Evolutionary conservation across 2,113 vertebrate genomes (phyloP), one percentile per base, ranked within the genome.

Genomic region (Copsychus sechellarum): DNA sequence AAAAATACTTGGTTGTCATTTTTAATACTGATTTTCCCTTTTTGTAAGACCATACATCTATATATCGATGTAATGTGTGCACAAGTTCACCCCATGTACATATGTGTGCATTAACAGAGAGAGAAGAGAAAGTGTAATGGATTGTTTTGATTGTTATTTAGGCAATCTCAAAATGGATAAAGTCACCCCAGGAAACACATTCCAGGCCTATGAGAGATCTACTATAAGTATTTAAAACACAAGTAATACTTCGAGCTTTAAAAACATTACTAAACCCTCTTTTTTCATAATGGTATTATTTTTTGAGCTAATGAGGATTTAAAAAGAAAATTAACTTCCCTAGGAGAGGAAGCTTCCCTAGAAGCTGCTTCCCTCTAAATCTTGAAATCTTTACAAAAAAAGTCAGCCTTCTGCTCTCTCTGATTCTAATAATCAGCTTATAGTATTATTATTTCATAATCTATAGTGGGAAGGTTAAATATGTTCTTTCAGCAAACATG

Each of bases 281-380:
- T 69, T 95, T 86, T 81, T 45, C n/a, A 57, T 76, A 80, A 86
- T 77, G 7, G 20, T 78, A 83, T 85, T 83, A 87, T 79, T 97
- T 95, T 95, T 92, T 56, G 83, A 88, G 54, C 43, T 96, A 92
- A 96, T 90, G 89, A 88, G 42, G 51, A 95, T 97, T 96, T 67
- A 74, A 33, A 61, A 61, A 95, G 94, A 96, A 94, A 56, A 86
- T 89, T 61, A 92, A 92, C 80, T 79, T 91, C 50, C 54, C 65
- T 94, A 91, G 84, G 88, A 77, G 28, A 88, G 8, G 40, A 48
- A 60, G 24, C 24, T 60, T 60, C 24, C 36, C 25, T 51, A 71
- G 26, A 87, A 78, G 58, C 71, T 91, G 31, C 33, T 95, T 81
- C 26, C 26, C 24, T 81, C 38, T 83, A 85, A 50, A 86, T 81